A percentile compares a stretch with the other conserved stretches of the same genome.
These are phyloP conservation scores for Meiosimyza platycephala DNA, from an alignment of 2,888 invertebrate species.

Conservation along the genomic window DNA sequence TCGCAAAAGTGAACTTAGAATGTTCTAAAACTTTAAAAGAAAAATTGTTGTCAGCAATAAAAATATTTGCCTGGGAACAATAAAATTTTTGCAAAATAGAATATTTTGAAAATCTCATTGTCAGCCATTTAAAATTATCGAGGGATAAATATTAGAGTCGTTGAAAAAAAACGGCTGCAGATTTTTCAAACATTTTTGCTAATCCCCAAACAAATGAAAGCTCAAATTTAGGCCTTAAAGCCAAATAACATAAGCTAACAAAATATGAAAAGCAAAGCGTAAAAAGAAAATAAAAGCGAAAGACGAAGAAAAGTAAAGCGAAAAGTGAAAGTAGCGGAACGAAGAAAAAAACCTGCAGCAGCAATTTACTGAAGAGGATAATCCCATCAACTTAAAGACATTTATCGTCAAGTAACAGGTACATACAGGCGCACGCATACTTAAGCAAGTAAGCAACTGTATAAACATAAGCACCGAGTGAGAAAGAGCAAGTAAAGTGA, in stretches of 20 bases:
- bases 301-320: neutral
- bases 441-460: neutral
- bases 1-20: too few relatives aligned
- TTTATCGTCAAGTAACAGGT: slow-evolving; percentile 50
- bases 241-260: slow-evolving; percentile 11
- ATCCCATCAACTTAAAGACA: slow-evolving; percentile 44
- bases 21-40: too few relatives aligned
- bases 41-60: too few relatives aligned
- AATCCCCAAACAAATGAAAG: slow-evolving; percentile 27
- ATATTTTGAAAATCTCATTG: too few relatives aligned
- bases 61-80: too few relatives aligned
- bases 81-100: too few relatives aligned
- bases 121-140: too few relatives aligned
- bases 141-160: too few relatives aligned
- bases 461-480: neutral
- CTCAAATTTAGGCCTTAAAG: neutral
- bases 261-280: neutral
- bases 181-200: slow-evolving; percentile 3
- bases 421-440: slow-evolving; percentile 18
- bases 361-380: slow-evolving; percentile 38
- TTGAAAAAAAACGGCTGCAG: too few relatives aligned
- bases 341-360: neutral
- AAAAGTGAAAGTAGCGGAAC: neutral
- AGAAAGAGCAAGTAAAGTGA: neutral
- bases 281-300: neutral